Evolutionary conservation across 2,113 vertebrate species (phyloP).

Genomic region (Gopherus evgoodei): DNA sequence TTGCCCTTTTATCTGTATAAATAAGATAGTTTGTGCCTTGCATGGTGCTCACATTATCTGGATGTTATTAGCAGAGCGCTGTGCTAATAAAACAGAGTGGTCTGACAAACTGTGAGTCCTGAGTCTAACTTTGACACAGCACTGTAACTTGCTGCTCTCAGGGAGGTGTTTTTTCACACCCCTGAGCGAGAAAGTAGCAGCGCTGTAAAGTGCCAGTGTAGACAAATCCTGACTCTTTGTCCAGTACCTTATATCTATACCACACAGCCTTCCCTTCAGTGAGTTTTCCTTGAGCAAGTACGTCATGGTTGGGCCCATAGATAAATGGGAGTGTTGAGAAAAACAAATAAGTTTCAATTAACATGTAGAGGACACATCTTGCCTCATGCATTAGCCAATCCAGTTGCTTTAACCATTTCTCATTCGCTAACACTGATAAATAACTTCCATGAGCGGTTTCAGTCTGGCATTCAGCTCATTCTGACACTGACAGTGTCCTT

Average conservation of each 20-base stretch:
- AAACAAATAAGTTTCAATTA: background rate
- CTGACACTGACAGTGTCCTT: background rate
- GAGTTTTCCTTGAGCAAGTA: background rate
- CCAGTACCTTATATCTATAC: fast-evolving
- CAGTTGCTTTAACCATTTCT: background rate
- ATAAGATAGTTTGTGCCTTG: no score
- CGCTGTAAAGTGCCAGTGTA: no score
- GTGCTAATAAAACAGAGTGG: no score
- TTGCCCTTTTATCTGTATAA: no score
- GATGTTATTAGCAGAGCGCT: no score
- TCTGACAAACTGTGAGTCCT: no score
- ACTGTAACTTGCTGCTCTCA: no score
- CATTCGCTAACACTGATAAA: background rate
- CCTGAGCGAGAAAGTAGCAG: no score
- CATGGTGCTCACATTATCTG: no score
- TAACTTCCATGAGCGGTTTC: background rate
- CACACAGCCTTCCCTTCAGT: background rate
- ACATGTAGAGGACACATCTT: background rate
- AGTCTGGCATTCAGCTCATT: background rate
- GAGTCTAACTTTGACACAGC: no score
- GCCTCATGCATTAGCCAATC: fast-evolving
- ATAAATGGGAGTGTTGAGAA: background rate
- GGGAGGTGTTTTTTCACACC: no score
- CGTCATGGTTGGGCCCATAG: fast-evolving
- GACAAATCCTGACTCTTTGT: background rate